Evolutionary conservation across 1,140 invertebrate species (phyloP), one percentile per base, ranked within the genome.

Genomic region (Magallana gigas): DNA sequence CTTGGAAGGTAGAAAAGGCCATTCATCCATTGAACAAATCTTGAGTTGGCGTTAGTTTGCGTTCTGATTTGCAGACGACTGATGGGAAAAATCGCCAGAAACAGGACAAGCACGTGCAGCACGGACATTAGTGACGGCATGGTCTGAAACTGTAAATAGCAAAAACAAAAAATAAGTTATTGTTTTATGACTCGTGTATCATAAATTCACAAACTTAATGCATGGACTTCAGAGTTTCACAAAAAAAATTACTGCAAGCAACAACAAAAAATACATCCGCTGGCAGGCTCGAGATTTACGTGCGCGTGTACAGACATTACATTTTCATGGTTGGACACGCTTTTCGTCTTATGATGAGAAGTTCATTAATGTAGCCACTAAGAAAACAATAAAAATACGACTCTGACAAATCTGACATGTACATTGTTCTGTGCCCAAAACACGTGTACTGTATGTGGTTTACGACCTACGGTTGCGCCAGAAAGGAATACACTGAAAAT

Each of bases 21-120:
- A 83, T 91, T 91, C 86, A 91, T 88, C 91, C 91, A 91, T 12
- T 84, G 87, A 6, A 91, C 83, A 87, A 91, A 91, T 60, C 89
- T 82, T 58, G 88, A 88, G 84, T 91, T 88, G 16, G 90, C 86
- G 48, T 85, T 80, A 57, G 58, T 68, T 88, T 83, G 87, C 81
- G 81, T n/a, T 23, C 56, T 64, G 23, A 85, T 57, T 57, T 85
- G 83, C 56, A 87, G 57, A 36, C 64, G 80, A 83, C 85, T 84
- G 86, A 83, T 57, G 29, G 76, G 86, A 84, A 86, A 84, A 23
- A 84, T 23, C 64, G 89, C 89, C n/a, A 91, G 14, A 16, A 91
- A 58, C 48, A 86, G 57, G 3, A 88, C 8, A 14, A 88, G n/a
- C 56, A 87, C 59, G 18, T 87, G 56, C 48, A 88, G 81, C n/a